phyloP scores from a whole-genome alignment of 2,113 vertebrate species.

The Calidris pygmaea region DNA sequence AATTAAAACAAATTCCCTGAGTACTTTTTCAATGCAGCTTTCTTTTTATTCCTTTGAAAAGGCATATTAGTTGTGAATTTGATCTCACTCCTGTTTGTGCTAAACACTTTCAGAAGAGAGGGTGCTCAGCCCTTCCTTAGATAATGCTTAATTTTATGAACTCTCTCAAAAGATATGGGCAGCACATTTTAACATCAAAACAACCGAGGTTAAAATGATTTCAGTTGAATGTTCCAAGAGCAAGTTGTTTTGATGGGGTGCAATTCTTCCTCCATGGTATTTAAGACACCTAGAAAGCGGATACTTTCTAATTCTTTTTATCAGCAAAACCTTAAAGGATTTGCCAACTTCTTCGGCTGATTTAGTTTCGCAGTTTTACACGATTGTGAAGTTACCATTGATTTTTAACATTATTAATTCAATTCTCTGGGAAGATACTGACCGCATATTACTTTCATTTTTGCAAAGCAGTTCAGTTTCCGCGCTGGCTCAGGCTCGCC shows the following conservation, averaged over 20 bases:
- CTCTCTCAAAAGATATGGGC: neutral
- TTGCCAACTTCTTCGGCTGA: neutral
- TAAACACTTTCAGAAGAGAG: neutral
- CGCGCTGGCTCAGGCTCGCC: fast-evolving
- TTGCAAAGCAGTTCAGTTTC: neutral
- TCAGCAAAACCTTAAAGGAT: neutral
- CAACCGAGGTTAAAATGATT: neutral
- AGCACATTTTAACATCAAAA: neutral
- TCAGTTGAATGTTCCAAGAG: neutral
- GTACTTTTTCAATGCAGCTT: neutral
- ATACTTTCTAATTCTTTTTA: neutral
- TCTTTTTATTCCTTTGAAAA: neutral
- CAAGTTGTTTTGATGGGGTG: neutral
- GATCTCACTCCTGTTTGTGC: neutral
- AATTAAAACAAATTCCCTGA: neutral
- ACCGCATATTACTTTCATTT: constrained; percentile 25
- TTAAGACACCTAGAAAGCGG: neutral
- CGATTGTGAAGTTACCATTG: neutral
- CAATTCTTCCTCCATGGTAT: neutral
- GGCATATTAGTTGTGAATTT: neutral
- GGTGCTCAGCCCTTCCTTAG: neutral
- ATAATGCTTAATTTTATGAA: neutral
- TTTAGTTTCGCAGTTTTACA: neutral
- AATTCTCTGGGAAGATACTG: neutral
- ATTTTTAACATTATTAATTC: neutral